phyloP scores from a whole-genome alignment of 1,140 invertebrate genomes.

The Leptopilina boulardi region DNA sequence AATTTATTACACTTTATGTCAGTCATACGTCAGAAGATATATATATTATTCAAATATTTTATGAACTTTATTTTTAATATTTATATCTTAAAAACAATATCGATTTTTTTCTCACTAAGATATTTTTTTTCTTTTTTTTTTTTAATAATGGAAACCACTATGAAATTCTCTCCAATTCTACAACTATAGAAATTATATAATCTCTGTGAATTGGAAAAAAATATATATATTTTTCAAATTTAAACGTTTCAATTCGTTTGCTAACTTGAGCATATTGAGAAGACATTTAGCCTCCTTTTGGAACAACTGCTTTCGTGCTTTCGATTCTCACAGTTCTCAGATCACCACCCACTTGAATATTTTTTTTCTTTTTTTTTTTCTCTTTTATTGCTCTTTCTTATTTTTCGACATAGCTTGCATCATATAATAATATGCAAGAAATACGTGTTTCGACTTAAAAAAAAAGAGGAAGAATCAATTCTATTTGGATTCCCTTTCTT shows the following conservation, averaged over 20 bases:
- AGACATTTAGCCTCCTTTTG: slow-evolving; percentile 47
- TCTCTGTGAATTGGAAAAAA: neutral
- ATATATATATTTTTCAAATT: too few species aligned
- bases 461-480: slow-evolving; percentile 14
- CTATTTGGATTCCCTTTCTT: neutral
- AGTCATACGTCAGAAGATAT: too few species aligned
- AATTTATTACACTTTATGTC: too few species aligned
- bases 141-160: too few species aligned
- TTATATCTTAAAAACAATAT: too few species aligned
- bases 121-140: too few species aligned
- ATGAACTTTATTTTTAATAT: too few species aligned
- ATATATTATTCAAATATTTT: too few species aligned
- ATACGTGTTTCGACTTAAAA: slow-evolving; percentile 20
- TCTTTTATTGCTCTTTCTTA: slow-evolving; percentile 5
- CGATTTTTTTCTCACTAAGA: too few species aligned
- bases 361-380: too few species aligned
- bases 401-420: neutral
- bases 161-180: too few species aligned
- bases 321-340: slow-evolving; percentile 62
- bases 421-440: slow-evolving; percentile 28
- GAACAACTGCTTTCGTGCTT: slow-evolving; percentile 49
- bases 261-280: slow-evolving; percentile 30
- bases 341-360: neutral
- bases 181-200: neutral
- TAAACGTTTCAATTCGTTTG: neutral